A percentile compares a stretch with the other conserved stretches of the same genome.
Evolutionary conservation across 2,888 invertebrate species (phyloP).

Genomic region (Fragum whitleyi): DNA sequence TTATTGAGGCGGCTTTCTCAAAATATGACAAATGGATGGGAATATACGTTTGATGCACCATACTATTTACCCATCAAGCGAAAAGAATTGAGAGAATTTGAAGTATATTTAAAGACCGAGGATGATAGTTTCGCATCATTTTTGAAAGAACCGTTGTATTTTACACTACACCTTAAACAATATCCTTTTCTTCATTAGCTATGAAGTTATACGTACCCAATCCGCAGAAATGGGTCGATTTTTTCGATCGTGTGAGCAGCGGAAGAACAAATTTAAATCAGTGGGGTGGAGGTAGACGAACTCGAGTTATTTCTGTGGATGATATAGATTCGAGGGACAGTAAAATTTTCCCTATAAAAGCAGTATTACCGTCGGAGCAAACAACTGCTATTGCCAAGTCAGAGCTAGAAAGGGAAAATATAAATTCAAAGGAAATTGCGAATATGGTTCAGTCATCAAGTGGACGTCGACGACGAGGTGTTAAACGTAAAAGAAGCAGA

Average conservation of each 20-base stretch:
- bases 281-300: conserved; percentile 29
- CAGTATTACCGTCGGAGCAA: conserved; percentile 53
- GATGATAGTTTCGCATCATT: conserved; percentile 3
- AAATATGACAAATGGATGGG: conserved; percentile 12
- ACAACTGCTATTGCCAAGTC: conserved; percentile 47
- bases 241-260: conserved; percentile 21
- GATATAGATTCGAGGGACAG: conserved; percentile 4
- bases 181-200: not conserved
- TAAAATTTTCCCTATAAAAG: conserved; percentile 36
- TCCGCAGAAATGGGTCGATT: too few relatives aligned
- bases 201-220: conserved; percentile 49
- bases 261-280: conserved; percentile 36
- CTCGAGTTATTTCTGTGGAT: conserved; percentile 29
- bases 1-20: conserved; percentile 7
- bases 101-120: conserved; percentile 30
- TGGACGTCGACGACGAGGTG: conserved; percentile 18
- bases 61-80: conserved; percentile 29
- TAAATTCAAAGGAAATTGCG: conserved; percentile 34
- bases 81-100: conserved; percentile 25
- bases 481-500: conserved; percentile 22
- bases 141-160: conserved; percentile 23
- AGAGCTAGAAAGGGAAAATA: conserved; percentile 49
- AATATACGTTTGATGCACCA: not conserved
- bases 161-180: conserved; percentile 35
- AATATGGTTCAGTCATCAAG: conserved; percentile 21